Conservation (phyloP, 2,113 vertebrate species). For the Ctenodactylus gundi region DNA sequence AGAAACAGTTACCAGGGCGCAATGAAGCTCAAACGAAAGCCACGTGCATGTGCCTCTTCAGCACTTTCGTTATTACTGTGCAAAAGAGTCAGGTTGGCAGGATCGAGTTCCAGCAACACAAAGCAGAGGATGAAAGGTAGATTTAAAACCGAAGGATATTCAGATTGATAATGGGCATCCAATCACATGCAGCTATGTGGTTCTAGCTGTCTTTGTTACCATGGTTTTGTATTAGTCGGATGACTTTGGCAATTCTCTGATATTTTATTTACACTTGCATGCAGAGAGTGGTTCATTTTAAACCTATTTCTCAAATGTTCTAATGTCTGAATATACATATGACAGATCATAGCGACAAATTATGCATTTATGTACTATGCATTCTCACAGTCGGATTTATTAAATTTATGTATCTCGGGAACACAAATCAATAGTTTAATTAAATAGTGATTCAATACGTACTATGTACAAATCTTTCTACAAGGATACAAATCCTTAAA, state of each 20-base stretch:
- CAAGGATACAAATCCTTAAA: conserved; percentile 14
- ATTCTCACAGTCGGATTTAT: conserved; percentile 10
- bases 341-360: background rate
- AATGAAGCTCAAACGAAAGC: background rate
- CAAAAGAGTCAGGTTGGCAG: background rate
- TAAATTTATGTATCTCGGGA: background rate
- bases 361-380: background rate
- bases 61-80: background rate
- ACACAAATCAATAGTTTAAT: background rate
- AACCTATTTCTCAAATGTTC: conserved; percentile 10
- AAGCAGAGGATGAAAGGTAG: background rate
- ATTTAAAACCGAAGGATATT: background rate
- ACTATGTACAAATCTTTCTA: background rate
- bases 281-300: background rate
- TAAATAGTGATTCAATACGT: background rate
- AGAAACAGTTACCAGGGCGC: background rate
- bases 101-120: background rate
- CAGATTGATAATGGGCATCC: background rate
- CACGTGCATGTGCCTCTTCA: rapidly evolving
- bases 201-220: background rate
- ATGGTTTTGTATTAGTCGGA: background rate
- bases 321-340: background rate
- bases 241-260: background rate
- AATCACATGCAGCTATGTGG: background rate
- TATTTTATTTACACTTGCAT: conserved; percentile 10